Percentiles rank a stretch among this genome's conserved stretches.
These are phyloP conservation scores for Nicator chloris DNA, from an alignment of 2,113 vertebrate species.

Conservation along the genomic window DNA sequence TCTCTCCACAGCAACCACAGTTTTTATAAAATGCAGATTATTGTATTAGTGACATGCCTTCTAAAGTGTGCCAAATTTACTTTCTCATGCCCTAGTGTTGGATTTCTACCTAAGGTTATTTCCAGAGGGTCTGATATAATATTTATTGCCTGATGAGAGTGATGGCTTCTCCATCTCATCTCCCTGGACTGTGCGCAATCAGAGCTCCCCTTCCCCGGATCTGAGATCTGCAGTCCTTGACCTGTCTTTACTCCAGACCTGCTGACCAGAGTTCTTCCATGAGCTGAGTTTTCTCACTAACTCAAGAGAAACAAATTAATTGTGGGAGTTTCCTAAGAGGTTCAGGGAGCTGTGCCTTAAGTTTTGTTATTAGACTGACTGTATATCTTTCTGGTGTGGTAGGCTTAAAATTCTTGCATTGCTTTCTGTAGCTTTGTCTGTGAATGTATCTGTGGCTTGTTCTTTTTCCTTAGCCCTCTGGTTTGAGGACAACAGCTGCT, in stretches of 20 bases:
- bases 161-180: background rate
- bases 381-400: background rate
- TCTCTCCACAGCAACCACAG: background rate
- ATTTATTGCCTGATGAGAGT: background rate
- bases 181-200: background rate
- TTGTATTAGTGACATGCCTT: background rate
- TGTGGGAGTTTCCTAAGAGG: background rate
- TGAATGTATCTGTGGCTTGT: background rate
- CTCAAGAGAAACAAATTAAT: background rate
- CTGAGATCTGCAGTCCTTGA: background rate
- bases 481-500: background rate
- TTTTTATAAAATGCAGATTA: background rate
- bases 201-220: background rate
- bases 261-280: background rate
- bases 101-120: background rate
- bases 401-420: background rate
- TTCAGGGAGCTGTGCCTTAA: background rate
- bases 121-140: background rate
- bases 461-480: background rate
- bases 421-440: background rate
- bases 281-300: background rate
- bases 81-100: background rate
- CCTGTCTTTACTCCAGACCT: background rate
- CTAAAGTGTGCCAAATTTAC: background rate
- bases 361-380: background rate